Base-by-base conservation (phyloP, 2,888 invertebrate species). In the Ophion costatus region DNA sequence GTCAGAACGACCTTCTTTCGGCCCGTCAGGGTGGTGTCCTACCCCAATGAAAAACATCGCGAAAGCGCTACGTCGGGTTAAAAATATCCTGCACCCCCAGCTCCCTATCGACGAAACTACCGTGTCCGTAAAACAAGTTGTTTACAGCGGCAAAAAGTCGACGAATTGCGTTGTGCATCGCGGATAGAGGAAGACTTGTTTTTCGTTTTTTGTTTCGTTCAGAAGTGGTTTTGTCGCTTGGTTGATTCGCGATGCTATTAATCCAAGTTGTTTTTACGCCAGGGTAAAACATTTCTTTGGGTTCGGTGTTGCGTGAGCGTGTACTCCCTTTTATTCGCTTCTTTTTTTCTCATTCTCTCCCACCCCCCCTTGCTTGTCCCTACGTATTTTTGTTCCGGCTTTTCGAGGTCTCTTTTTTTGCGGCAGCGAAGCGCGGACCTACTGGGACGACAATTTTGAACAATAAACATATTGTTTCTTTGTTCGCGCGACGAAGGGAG, bases 381-480 rank as follows among this genome's bases (percentile, higher is more conserved):
- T 59, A 24, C 57, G n/a, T 42, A 74, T 24, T 20, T 67, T 69
- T 38, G 29, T 38, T 69, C 38, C 11, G 45, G 66, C 69, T 51
- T 76, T 79, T 71, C 33, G 69, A 42, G 29, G 64, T 64, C 75
- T 63, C 20, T 61, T 61, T 76, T 71, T 80, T 51, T 22, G 57
- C 59, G 38, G 29, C 56, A 57, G 14, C 76, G 24, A 45, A 74
- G 45, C 45, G 11, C 63, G 75, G 29, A 56, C 51, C 61, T 42
- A 64, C 61, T 10, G 73, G 59, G 24, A 61, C 80, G 76, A 85
- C 61, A 85, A 80, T 83, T 80, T 74, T 24, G 45, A 80, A 80
- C 73, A 74, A 80, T 70, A 78, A 83, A 80, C 77, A 75, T 59
- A 80, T 82, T 83, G 77, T 84, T 80, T 82, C 67, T 80, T 80